Evolutionary conservation across 2,797 vertebrate genomes (phyloP), one percentile per base, ranked within the genome.

Genomic region (Pangasius macronema): DNA sequence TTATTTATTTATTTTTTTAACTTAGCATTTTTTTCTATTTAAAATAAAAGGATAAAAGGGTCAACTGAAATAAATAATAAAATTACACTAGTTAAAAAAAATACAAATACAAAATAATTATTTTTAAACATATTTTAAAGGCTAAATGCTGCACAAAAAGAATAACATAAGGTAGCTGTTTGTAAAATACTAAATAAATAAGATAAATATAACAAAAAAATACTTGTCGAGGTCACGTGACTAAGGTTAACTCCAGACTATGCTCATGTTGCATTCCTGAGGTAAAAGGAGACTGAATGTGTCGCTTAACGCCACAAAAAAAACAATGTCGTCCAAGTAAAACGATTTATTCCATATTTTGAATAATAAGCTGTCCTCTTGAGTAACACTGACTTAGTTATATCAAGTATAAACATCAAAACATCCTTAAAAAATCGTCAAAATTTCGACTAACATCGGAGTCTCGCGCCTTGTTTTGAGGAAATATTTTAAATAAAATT

Each of bases 181-280:
- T 61, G 57, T 67, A 30, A 39, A 73, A 33, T n/a, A n/a, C 10
- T 22, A 53, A 30, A 76, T 53, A 30, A 53, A 55, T 51, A 24
- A 13, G 2, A 42, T 3, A 8, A 53, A 53, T 10, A 55, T 24
- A 6, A 24, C 0, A 24, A 0, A 55, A 33, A 39, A 81, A 39
- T 7, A 7, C 11, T 13, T 61, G 10, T 27, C 22, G 33, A 5
- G 9, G 77, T 81, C 77, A 81, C 77, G 33, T 81, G 77, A 81
- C 77, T 42, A 11, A 22, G 30, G 8, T 57, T 49, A 49, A 30
- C 8, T 18, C 24, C 24, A 75, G 72, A 27, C 72, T 75, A 27
- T 49, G 42, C 42, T 75, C 73, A 9, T 59, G 53, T 30, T 16
- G 39, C 13, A 82, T 63, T 82, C 80, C 59, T 82, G 59, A 82